Evolutionary conservation across 2,797 vertebrate genomes (phyloP), one percentile per base, ranked within the genome.

Genomic region (Geotria australis): DNA sequence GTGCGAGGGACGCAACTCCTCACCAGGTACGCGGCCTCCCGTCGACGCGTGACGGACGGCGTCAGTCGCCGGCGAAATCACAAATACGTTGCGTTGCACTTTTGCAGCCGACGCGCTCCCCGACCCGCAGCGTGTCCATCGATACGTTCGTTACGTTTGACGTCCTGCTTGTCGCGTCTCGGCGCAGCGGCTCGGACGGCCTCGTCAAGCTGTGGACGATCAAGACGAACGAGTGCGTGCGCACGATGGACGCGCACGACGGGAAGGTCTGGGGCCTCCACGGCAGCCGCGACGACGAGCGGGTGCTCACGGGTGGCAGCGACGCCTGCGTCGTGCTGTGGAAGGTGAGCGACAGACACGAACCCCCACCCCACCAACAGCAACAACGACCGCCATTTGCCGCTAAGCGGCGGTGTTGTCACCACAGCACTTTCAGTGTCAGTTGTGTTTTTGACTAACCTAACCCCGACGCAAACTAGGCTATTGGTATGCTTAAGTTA

Each of bases 191-290:
- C 46, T 88, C 89, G 0, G 86, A 98, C 0, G 91, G 91, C 10
- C 79, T 98, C 8, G 60, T 96, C 45, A 98, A 96, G 62, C 77
- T 98, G 46, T 98, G 91, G 91, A 96, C 88, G 56, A 86, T 96
- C 63, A 98, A 96, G 68, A 84, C 72, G 48, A 94, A 91, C 0
- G 88, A 93, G 66, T 98, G 89, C 7, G 77, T 93, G 62, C 81
- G 79, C 68, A 96, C 91, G 0, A 60, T 96, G 48, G 91, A 96
- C 2, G 79, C 72, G 45, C 91, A 98, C 2, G 79, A 84, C 63
- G 79, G 85, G 62, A 96, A 95, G 70, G 77, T 98, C 61, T 96
- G 89, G 91, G 89, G 81, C 48, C 76, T 98, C n/a, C 81, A 96
- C 46, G 66, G 66, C 63, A 86, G 70, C 67, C 72, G 67, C 61